A percentile compares a stretch with the other conserved stretches of the same genome.
Evolutionary conservation across 1,140 invertebrate genomes (phyloP).

Genomic region (Bombus cullumanus): DNA sequence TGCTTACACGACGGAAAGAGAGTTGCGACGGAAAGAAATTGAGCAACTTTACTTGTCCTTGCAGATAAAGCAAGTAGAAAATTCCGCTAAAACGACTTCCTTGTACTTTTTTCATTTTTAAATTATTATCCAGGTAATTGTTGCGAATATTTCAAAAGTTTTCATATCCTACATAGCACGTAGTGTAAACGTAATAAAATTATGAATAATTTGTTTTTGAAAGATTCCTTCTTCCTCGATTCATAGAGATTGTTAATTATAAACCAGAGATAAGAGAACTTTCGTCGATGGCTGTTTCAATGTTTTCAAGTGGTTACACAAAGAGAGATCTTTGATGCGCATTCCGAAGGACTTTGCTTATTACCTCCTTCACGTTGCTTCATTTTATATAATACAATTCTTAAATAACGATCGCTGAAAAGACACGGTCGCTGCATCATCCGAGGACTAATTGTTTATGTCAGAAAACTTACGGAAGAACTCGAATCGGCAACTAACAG

Average conservation of each 20-base stretch:
- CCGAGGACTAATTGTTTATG: neutral
- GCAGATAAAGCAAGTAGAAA: neutral
- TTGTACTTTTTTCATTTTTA: no score
- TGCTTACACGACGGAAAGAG: slow-evolving; percentile 9
- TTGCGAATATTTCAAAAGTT: no score
- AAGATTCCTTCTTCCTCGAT: neutral
- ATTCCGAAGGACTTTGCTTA: neutral
- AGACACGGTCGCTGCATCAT: neutral
- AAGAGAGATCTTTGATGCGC: neutral
- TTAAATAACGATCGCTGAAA: neutral
- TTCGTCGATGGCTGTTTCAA: neutral
- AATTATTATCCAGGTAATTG: no score
- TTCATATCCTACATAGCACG: neutral
- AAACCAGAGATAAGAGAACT: neutral
- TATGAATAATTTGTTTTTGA: neutral
- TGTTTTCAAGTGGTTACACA: neutral
- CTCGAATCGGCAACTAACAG: no score
- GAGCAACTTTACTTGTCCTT: neutral
- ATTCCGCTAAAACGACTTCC: neutral
- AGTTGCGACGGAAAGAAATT: neutral
- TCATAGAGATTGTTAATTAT: neutral
- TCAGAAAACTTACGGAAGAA: neutral
- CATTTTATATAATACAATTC: neutral
- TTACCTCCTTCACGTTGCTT: neutral
- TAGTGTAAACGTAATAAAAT: neutral